Evolutionary conservation across 2,113 vertebrate species (phyloP).

Genomic region (Oenanthe oenanthe): DNA sequence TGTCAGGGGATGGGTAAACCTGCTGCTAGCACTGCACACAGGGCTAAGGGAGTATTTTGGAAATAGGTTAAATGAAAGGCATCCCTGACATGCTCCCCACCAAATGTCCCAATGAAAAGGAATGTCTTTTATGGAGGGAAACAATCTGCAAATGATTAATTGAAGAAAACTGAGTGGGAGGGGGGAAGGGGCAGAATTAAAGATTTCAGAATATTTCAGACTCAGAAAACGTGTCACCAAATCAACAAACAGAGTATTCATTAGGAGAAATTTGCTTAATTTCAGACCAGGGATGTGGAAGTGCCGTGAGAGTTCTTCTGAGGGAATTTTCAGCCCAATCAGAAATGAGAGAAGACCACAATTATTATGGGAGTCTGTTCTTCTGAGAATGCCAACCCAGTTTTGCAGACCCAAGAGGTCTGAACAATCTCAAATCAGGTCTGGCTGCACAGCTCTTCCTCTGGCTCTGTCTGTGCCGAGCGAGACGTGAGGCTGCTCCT

Average conservation of each 20-base stretch:
- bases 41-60: not conserved
- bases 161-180: fast-evolving
- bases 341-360: conserved; percentile 16
- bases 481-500: not conserved
- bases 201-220: conserved; percentile 24
- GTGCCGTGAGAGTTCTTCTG: conserved; percentile 28
- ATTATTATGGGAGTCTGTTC: conserved; percentile 63
- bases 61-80: conserved; percentile 46
- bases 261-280: conserved; percentile 59
- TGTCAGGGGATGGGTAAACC: not conserved
- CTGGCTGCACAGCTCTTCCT: conserved; percentile 15
- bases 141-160: not conserved
- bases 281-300: conserved; percentile 58
- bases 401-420: conserved; percentile 61
- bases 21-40: not conserved
- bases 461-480: not conserved
- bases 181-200: not conserved
- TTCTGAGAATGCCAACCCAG: conserved; percentile 63
- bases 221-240: conserved; percentile 7
- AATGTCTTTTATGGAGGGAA: not conserved
- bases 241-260: conserved; percentile 60
- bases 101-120: not conserved
- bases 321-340: conserved; percentile 54
- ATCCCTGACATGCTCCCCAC: not conserved
- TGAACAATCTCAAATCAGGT: conserved; percentile 58